Evolutionary conservation across 2,888 invertebrate species (phyloP).

Genomic region (Ichneumoninae sp.): DNA sequence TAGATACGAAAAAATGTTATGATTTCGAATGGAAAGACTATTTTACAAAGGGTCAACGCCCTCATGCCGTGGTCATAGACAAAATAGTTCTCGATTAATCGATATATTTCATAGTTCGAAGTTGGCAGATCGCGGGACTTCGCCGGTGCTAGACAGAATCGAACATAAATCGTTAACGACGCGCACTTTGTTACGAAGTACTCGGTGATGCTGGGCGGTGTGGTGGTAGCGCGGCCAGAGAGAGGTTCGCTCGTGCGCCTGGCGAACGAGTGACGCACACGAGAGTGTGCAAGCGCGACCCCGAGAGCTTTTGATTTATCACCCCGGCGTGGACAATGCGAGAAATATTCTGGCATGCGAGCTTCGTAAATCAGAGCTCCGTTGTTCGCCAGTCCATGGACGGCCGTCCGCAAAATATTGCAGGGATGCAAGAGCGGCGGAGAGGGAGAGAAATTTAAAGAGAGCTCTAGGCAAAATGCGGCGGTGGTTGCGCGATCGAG

Average conservation of each 20-base stretch:
- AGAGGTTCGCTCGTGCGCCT: slow-evolving; percentile 33
- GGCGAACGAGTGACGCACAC: slow-evolving; percentile 49
- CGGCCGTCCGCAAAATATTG: slow-evolving; percentile 71
- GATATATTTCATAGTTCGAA: slow-evolving; percentile 44
- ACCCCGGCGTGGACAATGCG: slow-evolving; percentile 80
- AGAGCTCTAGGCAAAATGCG: slow-evolving; percentile 46
- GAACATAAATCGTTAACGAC: slow-evolving; percentile 80
- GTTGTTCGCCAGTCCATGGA: slow-evolving; percentile 74
- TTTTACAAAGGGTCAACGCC: slow-evolving; percentile 1
- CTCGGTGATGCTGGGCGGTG: slow-evolving; percentile 46
- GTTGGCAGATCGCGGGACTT: slow-evolving; percentile 47
- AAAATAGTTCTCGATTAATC: slow-evolving; percentile 34
- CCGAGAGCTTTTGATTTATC: slow-evolving; percentile 79
- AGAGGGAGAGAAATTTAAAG: slow-evolving; percentile 51
- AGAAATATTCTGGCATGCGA: slow-evolving; percentile 81
- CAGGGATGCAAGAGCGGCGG: slow-evolving; percentile 54
- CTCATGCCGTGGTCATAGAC: background rate
- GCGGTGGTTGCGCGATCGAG: slow-evolving; percentile 27
- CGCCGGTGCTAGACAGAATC: slow-evolving; percentile 70
- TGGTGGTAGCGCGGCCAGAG: slow-evolving; percentile 22
- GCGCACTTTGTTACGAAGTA: slow-evolving; percentile 77
- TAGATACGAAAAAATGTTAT: background rate
- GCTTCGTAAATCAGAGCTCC: slow-evolving; percentile 79
- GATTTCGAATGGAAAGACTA: background rate
- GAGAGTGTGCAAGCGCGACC: slow-evolving; percentile 57